These are phyloP conservation scores for Cirrhinus mrigala DNA, from an alignment of 2,797 vertebrate genomes.

Conservation along the genomic window DNA sequence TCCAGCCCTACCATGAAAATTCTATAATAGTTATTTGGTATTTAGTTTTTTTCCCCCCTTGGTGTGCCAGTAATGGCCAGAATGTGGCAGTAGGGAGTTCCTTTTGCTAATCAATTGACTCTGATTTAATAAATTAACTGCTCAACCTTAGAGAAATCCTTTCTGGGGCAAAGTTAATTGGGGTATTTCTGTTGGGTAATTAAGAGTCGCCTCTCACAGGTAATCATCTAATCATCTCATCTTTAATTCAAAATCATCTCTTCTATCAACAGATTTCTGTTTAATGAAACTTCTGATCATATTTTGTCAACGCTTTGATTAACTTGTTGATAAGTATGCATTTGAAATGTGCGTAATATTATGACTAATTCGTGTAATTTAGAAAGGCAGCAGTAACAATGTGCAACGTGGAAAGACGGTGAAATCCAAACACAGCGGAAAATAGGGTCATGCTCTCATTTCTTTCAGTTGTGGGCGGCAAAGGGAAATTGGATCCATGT, in stretches of 20 bases:
- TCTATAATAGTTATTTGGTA: neutral
- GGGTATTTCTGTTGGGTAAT: constrained; percentile 11
- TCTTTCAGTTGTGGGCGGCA: constrained; percentile 42
- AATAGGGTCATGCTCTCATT: constrained; percentile 33
- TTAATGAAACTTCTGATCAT: neutral
- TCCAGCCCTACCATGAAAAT: neutral
- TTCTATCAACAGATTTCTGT: constrained; percentile 16
- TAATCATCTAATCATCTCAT: constrained; percentile 28
- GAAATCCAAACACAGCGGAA: constrained; percentile 23
- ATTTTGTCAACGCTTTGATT: constrained; percentile 1
- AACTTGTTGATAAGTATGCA: neutral
- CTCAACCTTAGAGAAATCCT: constrained; percentile 16
- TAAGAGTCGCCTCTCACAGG: neutral
- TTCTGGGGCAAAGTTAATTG: constrained; percentile 6
- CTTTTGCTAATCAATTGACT: constrained; percentile 33
- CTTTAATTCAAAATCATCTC: constrained; percentile 16
- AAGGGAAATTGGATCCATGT: constrained; percentile 41
- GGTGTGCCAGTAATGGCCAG: constrained; percentile 3
- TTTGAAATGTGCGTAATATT: neutral
- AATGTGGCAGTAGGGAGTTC: constrained; percentile 21
- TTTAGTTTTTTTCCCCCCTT: neutral
- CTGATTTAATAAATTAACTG: neutral
- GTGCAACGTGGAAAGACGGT: neutral
- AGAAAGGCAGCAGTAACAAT: neutral
- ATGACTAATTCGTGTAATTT: neutral